phyloP scores from a whole-genome alignment of 2,888 invertebrate species.

The Argyresthia goedartella region DNA sequence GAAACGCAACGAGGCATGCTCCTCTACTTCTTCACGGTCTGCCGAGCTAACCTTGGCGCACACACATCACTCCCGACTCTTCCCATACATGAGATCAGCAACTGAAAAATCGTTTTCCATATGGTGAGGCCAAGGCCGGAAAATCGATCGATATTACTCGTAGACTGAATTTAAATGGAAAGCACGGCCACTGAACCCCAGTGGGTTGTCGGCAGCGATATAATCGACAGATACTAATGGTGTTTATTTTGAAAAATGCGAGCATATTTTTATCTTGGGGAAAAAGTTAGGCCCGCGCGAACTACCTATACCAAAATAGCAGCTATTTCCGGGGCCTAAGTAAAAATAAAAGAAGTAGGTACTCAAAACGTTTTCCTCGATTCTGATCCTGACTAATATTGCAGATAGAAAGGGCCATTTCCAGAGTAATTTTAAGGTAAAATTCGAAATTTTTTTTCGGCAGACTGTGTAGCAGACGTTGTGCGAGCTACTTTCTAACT shows the following conservation, averaged over 20 bases:
- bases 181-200: constrained; percentile 49
- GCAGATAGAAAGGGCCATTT: too few relatives aligned
- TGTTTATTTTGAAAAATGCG: neutral
- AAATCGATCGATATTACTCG: constrained; percentile 35
- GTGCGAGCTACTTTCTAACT: constrained; percentile 39
- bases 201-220: neutral
- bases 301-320: too few relatives aligned
- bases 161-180: constrained; percentile 46
- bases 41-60: constrained; percentile 53
- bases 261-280: too few relatives aligned
- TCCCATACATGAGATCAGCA: constrained; percentile 55
- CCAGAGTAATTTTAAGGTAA: too few relatives aligned
- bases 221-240: neutral
- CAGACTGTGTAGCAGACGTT: constrained; percentile 17
- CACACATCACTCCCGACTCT: constrained; percentile 36
- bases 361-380: too few relatives aligned
- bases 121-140: constrained; percentile 45
- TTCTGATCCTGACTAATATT: too few relatives aligned
- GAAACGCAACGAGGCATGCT: constrained; percentile 50
- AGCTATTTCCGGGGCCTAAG: too few relatives aligned
- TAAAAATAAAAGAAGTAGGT: too few relatives aligned
- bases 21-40: constrained; percentile 53
- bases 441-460: too few relatives aligned
- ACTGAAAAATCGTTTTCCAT: constrained; percentile 24
- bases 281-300: too few relatives aligned